Conservation (phyloP, 2,797 vertebrate species). For the Lycodopsis pacificus region DNA sequence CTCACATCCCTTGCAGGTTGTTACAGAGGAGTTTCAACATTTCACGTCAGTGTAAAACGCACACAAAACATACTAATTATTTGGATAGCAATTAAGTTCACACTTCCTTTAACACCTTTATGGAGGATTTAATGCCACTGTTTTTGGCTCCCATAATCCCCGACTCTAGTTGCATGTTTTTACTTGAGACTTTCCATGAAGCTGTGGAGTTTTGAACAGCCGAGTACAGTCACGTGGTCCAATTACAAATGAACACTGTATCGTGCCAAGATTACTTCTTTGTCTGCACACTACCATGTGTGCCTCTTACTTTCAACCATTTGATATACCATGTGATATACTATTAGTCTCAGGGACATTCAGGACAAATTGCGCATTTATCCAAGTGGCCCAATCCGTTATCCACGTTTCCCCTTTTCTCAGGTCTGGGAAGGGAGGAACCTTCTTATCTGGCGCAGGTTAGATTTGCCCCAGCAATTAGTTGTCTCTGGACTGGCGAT, state of each 20-base stretch:
- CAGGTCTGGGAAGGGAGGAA: constrained; percentile 64
- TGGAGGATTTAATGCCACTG: constrained; percentile 7
- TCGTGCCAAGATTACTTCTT: neutral
- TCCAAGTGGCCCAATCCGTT: constrained; percentile 58
- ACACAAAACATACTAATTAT: constrained; percentile 57
- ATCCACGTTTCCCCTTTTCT: constrained; percentile 63
- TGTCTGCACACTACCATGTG: neutral
- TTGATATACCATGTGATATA: neutral
- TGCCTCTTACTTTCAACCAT: neutral
- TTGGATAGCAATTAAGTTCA: constrained; percentile 32
- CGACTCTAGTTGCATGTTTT: neutral
- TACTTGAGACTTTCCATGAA: constrained; percentile 4
- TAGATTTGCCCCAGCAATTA: constrained; percentile 83
- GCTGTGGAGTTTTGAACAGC: neutral
- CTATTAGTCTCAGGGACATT: constrained; percentile 27
- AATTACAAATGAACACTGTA: neutral
- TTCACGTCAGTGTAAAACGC: constrained; percentile 49
- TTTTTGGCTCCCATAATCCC: constrained; percentile 4
- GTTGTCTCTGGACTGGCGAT: constrained; percentile 77
- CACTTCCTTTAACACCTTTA: constrained; percentile 36
- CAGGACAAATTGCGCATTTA: constrained; percentile 71
- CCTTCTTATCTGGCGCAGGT: constrained; percentile 69
- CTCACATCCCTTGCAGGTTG: constrained; percentile 71
- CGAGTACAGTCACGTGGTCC: neutral
- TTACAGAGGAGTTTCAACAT: constrained; percentile 67